phyloP scores from a whole-genome alignment of 2,113 vertebrate species.

The Actenoides hombroni region DNA sequence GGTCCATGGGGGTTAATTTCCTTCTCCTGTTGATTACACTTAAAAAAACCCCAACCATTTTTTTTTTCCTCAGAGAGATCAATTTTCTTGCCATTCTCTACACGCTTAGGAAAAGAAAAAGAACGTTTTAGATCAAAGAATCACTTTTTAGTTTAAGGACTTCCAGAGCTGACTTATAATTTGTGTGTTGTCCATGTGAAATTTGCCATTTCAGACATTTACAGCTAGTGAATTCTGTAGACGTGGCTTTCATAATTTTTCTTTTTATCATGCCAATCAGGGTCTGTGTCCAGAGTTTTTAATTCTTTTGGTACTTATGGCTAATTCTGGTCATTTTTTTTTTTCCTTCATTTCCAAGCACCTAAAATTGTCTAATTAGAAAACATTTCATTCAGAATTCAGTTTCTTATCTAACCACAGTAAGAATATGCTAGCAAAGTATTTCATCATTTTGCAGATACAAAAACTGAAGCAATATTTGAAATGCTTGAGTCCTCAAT shows the following conservation, averaged over 20 bases:
- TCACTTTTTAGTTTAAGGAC: background rate
- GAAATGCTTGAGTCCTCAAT: background rate
- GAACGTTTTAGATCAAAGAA: background rate
- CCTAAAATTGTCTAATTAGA: background rate
- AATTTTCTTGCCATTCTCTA: background rate
- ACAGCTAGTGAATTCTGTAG: background rate
- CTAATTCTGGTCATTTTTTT: background rate
- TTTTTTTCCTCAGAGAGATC: background rate
- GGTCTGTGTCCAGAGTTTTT: background rate
- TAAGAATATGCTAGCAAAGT: background rate
- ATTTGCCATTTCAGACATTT: background rate
- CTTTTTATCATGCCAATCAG: background rate
- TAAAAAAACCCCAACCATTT: background rate
- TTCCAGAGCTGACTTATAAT: background rate
- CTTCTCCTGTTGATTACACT: background rate
- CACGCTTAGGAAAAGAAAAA: background rate
- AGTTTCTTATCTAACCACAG: background rate
- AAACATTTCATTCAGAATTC: background rate
- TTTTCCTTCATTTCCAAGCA: background rate
- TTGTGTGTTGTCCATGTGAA: fast-evolving
- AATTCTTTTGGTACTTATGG: background rate
- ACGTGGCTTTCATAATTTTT: background rate
- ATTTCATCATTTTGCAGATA: background rate
- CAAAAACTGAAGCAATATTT: background rate
- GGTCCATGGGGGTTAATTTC: background rate